A percentile compares a stretch with the other conserved stretches of the same genome.
phyloP scores from a whole-genome alignment of 2,888 invertebrate species.

The Amphipoea lucens region DNA sequence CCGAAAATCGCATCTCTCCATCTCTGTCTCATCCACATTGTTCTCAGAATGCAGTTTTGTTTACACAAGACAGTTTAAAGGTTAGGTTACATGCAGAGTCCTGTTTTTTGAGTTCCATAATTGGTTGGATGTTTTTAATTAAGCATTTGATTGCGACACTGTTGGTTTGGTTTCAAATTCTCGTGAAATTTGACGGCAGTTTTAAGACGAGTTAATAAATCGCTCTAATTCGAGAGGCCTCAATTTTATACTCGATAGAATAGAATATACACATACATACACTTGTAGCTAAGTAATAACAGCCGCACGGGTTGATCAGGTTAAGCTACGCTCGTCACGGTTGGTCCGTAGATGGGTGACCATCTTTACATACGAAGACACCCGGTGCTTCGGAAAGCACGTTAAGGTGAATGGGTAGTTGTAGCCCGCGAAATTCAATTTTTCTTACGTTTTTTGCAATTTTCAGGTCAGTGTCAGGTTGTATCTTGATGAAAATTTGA shows the following conservation, averaged over 20 bases:
- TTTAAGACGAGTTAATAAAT: not conserved
- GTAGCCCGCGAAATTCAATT: too few species aligned
- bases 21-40: conserved; percentile 54
- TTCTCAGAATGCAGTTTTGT: conserved; percentile 66
- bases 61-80: conserved; percentile 57
- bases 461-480: too few species aligned
- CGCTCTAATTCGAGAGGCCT: not conserved
- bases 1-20: not conserved
- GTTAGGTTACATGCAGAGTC: conserved; percentile 46
- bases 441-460: too few species aligned
- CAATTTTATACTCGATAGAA: not conserved
- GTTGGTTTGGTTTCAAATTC: conserved; percentile 28
- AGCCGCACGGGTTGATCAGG: not conserved
- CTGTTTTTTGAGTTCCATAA: conserved; percentile 41
- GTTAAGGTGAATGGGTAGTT: too few species aligned
- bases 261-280: too few species aligned
- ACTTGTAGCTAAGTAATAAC: not conserved
- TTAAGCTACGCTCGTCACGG: not conserved
- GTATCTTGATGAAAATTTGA: too few species aligned
- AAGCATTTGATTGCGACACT: conserved; percentile 21
- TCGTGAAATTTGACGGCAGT: not conserved
- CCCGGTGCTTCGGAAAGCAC: too few species aligned
- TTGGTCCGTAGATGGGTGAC: too few species aligned
- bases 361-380: too few species aligned
- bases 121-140: conserved; percentile 27